A percentile compares a stretch with the other conserved stretches of the same genome.
Conservation (phyloP, 2,888 invertebrate genomes). For the Eupithecia exiguata region DNA sequence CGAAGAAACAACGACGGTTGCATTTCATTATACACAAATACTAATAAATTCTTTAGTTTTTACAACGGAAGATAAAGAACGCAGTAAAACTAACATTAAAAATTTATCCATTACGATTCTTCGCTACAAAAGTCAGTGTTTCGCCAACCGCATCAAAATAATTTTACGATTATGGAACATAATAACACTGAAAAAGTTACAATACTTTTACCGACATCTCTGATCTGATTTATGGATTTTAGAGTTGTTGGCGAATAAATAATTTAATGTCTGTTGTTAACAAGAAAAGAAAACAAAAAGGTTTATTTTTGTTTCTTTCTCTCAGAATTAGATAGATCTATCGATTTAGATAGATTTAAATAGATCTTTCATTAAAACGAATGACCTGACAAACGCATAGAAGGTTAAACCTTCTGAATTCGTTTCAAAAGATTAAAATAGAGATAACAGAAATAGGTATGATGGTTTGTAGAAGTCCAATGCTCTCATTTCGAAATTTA, state of each 20-base stretch:
- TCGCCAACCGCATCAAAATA: constrained; percentile 56
- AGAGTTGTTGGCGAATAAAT: constrained; percentile 4
- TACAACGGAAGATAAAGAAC: constrained; percentile 43
- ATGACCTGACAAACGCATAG: not conserved
- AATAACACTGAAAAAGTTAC: constrained; percentile 50
- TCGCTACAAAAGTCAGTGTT: constrained; percentile 47
- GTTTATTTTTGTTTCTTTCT: no score
- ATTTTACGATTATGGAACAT: constrained; percentile 51
- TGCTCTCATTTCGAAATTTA: not conserved
- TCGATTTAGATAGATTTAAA: no score
- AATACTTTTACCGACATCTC: constrained; percentile 55
- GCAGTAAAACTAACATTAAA: constrained; percentile 45
- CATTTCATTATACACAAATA: constrained; percentile 33
- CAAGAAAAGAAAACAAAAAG: not conserved
- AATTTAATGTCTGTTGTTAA: not conserved
- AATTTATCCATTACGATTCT: constrained; percentile 42
- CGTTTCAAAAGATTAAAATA: not conserved
- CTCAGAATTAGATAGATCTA: no score
- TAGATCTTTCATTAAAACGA: no score
- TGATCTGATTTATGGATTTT: constrained; percentile 60
- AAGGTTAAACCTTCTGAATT: not conserved
- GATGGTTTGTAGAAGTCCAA: not conserved
- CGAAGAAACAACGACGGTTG: not conserved
- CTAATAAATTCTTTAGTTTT: constrained; percentile 41
- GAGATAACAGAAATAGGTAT: not conserved